Evolutionary conservation across 1,140 invertebrate genomes (phyloP), one percentile per base, ranked within the genome.

Genomic region (Plutomurus gul): DNA sequence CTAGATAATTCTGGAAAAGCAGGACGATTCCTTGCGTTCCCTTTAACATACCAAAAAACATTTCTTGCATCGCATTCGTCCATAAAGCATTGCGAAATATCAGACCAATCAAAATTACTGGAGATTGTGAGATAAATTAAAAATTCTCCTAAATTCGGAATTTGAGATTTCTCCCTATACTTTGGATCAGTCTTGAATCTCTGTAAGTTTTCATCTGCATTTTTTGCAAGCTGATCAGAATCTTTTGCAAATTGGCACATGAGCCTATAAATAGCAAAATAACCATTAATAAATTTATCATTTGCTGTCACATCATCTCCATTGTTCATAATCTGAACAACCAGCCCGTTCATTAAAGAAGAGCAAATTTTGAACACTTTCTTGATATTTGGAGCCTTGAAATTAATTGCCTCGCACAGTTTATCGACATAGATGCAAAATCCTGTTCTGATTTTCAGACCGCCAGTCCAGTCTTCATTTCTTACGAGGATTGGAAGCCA

Each of bases 351-450:
- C 76, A 77, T 77, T 1, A 77, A 3, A 2, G 56, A 70, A 10
- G 76, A 77, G 56, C 76, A 77, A 7, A 77, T 22, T 49, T 77
- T 77, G 76, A 77, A 77, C 27, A 77, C 76, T 47, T 77, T 77
- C n/a, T 65, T 36, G 1, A n/a, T 8, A 37, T 1, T 22, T 51
- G 75, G 16, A n/a, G 18, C 47, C 2, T 5, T 36, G 43, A 40
- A 47, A 20, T 18, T 4, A 25, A 76, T 46, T 20, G 16, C 25
- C 37, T 56, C 0, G 65, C 51, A 65, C 13, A 33, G 36, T 27
- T 1, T 16, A 16, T 47, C 39, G 7, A 77, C 20, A 11, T 16
- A 3, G 0, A 16, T n/a, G 0, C 36, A 7, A 39, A 71, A 71
- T 10, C 22, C 11, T 0, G 0, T 3, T 71, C 30, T 71, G 1